Evolutionary conservation across 2,797 vertebrate species (phyloP), one percentile per base, ranked within the genome.

Genomic region (Lacerta bilineata): DNA sequence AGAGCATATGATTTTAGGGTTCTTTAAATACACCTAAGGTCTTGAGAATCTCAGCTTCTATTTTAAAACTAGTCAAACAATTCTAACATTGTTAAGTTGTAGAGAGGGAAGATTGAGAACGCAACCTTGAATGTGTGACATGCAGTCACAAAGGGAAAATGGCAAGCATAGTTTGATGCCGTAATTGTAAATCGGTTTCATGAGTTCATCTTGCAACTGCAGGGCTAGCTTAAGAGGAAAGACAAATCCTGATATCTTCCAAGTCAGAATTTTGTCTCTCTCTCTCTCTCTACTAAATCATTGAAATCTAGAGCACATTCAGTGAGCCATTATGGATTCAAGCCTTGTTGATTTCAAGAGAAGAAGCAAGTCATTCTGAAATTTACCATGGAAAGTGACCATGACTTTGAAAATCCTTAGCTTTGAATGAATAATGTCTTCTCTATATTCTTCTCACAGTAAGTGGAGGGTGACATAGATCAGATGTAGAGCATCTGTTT

Each of bases 1-100:
- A 79, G 29, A 80, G 50, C 29, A 72, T 43, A 76, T 89, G 72
- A 59, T 66, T 88, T 79, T 59, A 76, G n/a, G 69, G 23, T 68
- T 84, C 76, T 89, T 89, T 71, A 89, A 89, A 85, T 80, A 85
- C 8, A 61, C 71, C 36, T 41, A 2, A 89, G n/a, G 78, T 74
- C 77, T 75, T 80, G 55, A 80, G 83, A 84, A 85, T 85, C 17
- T 88, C 72, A 69, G 39, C 39, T 88, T 78, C 81, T 83, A 78
- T 83, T 88, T 88, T 78, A 88, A 88, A 88, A 83, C 80, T 77
- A 59, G 80, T 83, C 80, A 83, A 77, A 83, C 61, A 83, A 83
- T n/a, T 83, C 43, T 46, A 80, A 72, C 3, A 15, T 72, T 71
- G 25, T 5, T 74, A 84, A 43, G 50, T 84, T 72, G n/a, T 20